These are phyloP conservation scores for Sylvia atricapilla DNA, from an alignment of 2,113 vertebrate genomes.

Conservation along the genomic window DNA sequence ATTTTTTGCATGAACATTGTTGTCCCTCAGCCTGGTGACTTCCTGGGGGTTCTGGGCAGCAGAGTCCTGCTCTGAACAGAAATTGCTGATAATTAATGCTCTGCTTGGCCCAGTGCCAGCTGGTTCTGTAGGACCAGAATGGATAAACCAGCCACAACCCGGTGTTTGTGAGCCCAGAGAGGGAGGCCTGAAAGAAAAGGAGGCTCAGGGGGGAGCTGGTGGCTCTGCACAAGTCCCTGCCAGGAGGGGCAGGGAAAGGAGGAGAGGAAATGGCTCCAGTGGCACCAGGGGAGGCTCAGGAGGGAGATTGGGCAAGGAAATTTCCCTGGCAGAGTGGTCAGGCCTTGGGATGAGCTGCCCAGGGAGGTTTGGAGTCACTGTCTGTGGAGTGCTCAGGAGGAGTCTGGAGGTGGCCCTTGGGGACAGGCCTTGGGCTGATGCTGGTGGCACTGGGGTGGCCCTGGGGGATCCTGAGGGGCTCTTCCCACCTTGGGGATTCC, in stretches of 20 bases:
- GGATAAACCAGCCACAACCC: not conserved
- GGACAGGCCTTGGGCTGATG: not conserved
- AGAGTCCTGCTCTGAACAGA: not conserved
- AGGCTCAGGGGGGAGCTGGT: not conserved
- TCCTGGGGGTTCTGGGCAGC: not conserved
- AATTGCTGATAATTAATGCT: not conserved
- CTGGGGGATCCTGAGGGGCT: accelerated
- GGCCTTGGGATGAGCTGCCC: not conserved
- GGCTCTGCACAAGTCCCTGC: not conserved
- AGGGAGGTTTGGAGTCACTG: not conserved
- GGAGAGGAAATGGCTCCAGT: not conserved
- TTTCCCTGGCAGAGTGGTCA: not conserved
- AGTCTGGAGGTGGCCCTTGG: not conserved
- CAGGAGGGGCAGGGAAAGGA: not conserved
- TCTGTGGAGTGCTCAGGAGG: too few relatives aligned
- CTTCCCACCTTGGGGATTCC: too few relatives aligned
- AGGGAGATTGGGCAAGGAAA: too few relatives aligned
- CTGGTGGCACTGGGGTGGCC: not conserved
- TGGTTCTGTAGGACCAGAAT: not conserved
- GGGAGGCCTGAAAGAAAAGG: not conserved
- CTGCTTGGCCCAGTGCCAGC: not conserved
- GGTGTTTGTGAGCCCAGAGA: not conserved
- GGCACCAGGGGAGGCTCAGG: not conserved
- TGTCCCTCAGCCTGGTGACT: not conserved
- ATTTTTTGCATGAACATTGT: accelerated